phyloP scores from a whole-genome alignment of 2,113 vertebrate species.

The Procapra przewalskii region DNA sequence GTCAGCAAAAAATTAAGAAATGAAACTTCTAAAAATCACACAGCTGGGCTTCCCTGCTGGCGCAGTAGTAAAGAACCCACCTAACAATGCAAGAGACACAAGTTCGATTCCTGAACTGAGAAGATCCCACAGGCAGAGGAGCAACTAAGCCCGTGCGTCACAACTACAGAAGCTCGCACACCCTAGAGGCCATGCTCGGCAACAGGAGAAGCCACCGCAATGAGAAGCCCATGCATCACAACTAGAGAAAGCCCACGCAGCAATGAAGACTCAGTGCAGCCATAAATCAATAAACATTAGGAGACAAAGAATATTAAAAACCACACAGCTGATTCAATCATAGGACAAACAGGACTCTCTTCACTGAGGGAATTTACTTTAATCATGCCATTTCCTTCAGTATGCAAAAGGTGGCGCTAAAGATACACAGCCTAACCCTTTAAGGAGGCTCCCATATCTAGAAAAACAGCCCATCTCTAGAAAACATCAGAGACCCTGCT shows the following conservation, averaged over 20 bases:
- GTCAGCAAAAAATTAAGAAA: neutral
- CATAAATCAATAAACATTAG: neutral
- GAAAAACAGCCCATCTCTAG: too few species aligned
- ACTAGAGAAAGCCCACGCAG: neutral
- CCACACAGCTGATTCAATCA: neutral
- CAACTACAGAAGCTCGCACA: neutral
- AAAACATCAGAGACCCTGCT: accelerated
- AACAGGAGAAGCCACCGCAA: neutral
- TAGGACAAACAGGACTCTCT: accelerated
- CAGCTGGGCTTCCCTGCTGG: neutral
- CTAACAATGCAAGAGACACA: neutral
- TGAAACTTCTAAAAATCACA: neutral
- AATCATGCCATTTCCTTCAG: neutral
- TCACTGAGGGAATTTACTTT: neutral
- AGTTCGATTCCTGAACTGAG: neutral
- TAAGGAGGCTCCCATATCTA: neutral
- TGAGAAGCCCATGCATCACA: neutral
- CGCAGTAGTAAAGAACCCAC: neutral
- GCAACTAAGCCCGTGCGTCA: neutral
- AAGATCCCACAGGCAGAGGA: neutral
- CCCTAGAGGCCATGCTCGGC: neutral
- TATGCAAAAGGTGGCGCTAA: neutral
- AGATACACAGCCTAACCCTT: neutral
- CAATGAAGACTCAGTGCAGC: neutral
- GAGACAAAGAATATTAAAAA: neutral